Base-by-base conservation (phyloP, 2,888 invertebrate genomes). In the Drosophila austrosaltans region DNA sequence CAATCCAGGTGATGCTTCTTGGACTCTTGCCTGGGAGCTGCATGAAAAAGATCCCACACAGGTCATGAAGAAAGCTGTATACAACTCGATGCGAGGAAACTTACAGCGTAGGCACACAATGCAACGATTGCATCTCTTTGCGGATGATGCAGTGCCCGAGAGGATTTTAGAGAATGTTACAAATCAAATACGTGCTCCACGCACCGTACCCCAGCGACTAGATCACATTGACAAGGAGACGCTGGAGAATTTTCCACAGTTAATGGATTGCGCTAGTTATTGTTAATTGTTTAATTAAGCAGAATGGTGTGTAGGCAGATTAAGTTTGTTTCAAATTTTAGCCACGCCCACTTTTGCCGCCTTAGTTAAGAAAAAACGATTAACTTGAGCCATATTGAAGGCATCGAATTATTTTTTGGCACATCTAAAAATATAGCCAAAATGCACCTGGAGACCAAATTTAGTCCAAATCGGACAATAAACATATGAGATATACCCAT, bases 21-120 rank as follows among this genome's bases (percentile, higher is more conserved):
- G 97, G 96, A 98, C 98, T 0, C 93, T 97, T 36, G 98, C 98
- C 12, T 98, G 97, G 97, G 96, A 98, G 91, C 93, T 98, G 53
- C 99, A 99, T 92, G 95, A 95, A 76, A 97, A 96, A 91, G 97
- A 98, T 92, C 97, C 97, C 6, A 98, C 97, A 30, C 94, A 97
- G 96, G 95, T 98, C 28, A 92, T 98, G 75, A 95, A 95, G 84
- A 98, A 97, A 93, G 97, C 98, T 16, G 95, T 98, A 0, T 98
- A 98, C 89, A 94, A 94, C 86, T 93, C 95, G 66, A 94, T 98
- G 94, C 93, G 94, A 76, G 96, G 96, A 5, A 97, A 95, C 90
- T 93, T 98, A 2, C 95, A 96, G 90, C 94, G 98, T 65, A 94
- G 96, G 63, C 93, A 95, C 78, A 94, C 95, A 20, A 97, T 99